phyloP scores from a whole-genome alignment of 2,113 vertebrate genomes.

The Thomomys bottae region DNA sequence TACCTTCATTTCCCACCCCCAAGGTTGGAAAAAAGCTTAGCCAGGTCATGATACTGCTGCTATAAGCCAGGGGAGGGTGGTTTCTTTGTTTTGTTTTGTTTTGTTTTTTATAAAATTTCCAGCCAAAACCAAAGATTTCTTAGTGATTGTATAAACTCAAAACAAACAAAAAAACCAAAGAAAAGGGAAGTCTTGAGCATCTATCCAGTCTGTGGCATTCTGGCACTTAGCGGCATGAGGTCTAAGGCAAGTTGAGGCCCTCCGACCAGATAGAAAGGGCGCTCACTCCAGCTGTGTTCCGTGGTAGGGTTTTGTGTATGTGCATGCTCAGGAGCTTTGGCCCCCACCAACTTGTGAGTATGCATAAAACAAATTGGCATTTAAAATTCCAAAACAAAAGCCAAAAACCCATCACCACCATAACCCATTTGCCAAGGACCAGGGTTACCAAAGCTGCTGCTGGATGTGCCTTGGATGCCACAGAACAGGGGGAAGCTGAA shows the following conservation, averaged over 20 bases:
- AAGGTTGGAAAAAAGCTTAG: conserved; percentile 80
- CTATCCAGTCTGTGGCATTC: conserved; percentile 77
- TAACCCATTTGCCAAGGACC: not conserved
- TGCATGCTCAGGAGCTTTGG: not conserved
- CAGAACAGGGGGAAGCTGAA: conserved; percentile 84
- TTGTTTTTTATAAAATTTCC: conserved; percentile 88
- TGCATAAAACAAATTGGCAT: not conserved
- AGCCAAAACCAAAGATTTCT: conserved; percentile 94
- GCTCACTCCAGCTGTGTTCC: not conserved
- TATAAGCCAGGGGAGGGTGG: conserved; percentile 87
- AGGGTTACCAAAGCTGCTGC: not conserved
- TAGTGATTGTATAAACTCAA: conserved; percentile 94
- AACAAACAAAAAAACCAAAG: conserved; percentile 93
- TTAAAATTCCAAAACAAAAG: conserved; percentile 17
- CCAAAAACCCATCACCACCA: not conserved
- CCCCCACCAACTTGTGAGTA: not conserved
- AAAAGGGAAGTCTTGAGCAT: conserved; percentile 86
- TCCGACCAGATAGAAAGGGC: not conserved
- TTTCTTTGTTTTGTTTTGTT: conserved; percentile 90
- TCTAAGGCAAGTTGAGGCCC: not conserved
- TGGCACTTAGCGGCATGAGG: not conserved
- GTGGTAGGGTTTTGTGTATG: not conserved
- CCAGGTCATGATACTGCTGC: conserved; percentile 86
- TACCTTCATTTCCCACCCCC: conserved; percentile 56
- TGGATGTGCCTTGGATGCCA: conserved; percentile 47